Percentiles rank a stretch among this genome's conserved stretches.
Evolutionary conservation across 2,797 vertebrate species (phyloP).

Genomic region (Anguilla anguilla): DNA sequence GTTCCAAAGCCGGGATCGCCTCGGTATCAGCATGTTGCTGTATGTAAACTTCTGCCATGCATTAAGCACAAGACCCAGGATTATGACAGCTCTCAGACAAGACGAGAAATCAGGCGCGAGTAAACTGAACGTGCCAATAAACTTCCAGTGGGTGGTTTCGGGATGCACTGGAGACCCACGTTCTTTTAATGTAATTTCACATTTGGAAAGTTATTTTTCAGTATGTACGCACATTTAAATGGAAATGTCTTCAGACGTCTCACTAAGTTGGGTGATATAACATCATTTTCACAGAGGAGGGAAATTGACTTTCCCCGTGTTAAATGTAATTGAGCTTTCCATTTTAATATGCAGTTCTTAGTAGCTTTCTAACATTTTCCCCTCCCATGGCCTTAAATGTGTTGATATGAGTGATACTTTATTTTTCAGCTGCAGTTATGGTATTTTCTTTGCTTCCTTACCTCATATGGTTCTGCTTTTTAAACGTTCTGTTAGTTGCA

Average conservation of each 20-base stretch:
- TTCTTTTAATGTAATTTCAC: conserved; percentile 4
- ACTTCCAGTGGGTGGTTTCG: neutral
- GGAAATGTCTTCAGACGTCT: conserved; percentile 9
- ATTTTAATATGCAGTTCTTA: conserved; percentile 6
- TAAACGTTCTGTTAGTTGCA: neutral
- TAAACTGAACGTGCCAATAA: conserved; percentile 12
- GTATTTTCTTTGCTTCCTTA: neutral
- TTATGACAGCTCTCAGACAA: neutral
- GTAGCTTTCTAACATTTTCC: neutral
- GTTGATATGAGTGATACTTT: conserved; percentile 19
- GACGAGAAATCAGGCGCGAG: neutral
- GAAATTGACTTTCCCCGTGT: neutral
- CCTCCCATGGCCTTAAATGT: neutral
- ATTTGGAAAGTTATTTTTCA: conserved; percentile 7
- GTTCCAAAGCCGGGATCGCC: conserved; percentile 38
- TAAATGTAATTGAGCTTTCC: neutral
- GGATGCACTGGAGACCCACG: neutral
- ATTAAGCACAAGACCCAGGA: conserved; percentile 18
- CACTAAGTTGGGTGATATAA: conserved; percentile 15
- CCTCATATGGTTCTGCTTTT: conserved; percentile 13
- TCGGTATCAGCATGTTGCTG: conserved; percentile 16
- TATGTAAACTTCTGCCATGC: conserved; percentile 28
- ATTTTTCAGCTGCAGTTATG: conserved; percentile 5
- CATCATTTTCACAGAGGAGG: neutral
- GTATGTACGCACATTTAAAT: neutral